Conservation (phyloP, 1,140 invertebrate genomes). For the Monomorium pharaonis region DNA sequence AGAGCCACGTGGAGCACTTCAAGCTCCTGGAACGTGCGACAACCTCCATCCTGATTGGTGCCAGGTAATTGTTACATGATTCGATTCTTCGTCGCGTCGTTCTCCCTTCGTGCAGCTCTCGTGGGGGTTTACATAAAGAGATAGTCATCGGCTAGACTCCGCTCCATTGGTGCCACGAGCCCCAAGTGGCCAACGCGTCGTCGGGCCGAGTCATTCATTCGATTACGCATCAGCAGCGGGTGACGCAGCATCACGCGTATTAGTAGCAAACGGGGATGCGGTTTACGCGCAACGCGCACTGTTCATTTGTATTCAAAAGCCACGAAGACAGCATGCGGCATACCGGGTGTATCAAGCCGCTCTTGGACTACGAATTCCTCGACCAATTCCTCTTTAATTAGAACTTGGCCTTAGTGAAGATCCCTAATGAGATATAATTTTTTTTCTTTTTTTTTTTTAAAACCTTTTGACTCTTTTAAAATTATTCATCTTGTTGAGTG, state of each 20-base stretch:
- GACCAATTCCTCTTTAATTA: background rate
- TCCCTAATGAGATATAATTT: background rate
- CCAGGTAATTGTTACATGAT: conserved; percentile 86
- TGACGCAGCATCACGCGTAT: conserved; percentile 55
- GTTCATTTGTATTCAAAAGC: conserved; percentile 28
- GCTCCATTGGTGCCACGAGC: conserved; percentile 33
- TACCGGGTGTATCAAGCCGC: background rate
- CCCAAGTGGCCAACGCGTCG: conserved; percentile 44
- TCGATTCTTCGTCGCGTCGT: conserved; percentile 58
- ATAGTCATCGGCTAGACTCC: conserved; percentile 65
- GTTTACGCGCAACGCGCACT: conserved; percentile 15
- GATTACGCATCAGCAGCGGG: conserved; percentile 63
- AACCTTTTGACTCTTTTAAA: background rate
- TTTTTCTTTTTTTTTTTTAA: background rate
- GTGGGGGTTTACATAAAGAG: conserved; percentile 51
- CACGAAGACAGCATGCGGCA: background rate
- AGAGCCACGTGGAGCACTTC: conserved; percentile 88
- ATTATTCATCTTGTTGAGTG: background rate
- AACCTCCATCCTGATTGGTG: conserved; percentile 88
- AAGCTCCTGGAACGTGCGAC: conserved; percentile 88
- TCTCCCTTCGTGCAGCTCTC: background rate
- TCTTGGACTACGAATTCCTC: background rate
- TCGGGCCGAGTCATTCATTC: conserved; percentile 64
- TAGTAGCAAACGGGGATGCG: conserved; percentile 9
- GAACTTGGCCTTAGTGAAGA: background rate